Evolutionary conservation across 2,113 vertebrate genomes (phyloP).

Genomic region (Canis aureus): DNA sequence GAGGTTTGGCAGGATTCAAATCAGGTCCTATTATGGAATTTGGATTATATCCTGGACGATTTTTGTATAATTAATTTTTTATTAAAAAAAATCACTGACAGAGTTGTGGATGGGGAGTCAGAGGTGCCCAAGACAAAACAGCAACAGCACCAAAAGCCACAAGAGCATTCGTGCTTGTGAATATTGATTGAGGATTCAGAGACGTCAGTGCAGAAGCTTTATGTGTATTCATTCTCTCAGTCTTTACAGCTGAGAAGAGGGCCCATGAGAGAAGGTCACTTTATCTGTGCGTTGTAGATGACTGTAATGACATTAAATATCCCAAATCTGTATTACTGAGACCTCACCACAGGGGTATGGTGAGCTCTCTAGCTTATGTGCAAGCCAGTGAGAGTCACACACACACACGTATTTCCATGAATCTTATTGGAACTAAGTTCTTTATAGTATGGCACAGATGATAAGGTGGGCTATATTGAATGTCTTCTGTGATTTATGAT

Average conservation of each 20-base stretch:
- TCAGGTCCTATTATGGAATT: fast-evolving
- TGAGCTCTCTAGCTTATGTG: fast-evolving
- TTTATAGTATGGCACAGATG: fast-evolving
- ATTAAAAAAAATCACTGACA: neutral
- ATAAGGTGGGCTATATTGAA: too few species aligned
- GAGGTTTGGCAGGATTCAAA: fast-evolving
- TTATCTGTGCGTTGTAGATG: neutral
- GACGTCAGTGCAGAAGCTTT: fast-evolving
- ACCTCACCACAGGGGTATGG: fast-evolving
- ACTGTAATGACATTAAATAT: fast-evolving
- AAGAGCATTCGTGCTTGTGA: fast-evolving
- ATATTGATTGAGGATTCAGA: fast-evolving
- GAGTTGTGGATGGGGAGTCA: neutral
- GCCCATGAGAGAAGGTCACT: fast-evolving
- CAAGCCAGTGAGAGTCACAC: neutral
- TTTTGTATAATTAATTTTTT: neutral
- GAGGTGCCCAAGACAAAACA: too few species aligned
- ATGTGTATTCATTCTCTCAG: fast-evolving
- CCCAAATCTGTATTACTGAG: fast-evolving
- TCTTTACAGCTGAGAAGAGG: too few species aligned
- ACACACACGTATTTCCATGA: fast-evolving
- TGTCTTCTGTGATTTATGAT: neutral
- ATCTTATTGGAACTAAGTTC: neutral
- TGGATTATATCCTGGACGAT: neutral
- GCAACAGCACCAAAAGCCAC: fast-evolving